These are phyloP conservation scores for Phoxinus phoxinus DNA, from an alignment of 2,113 vertebrate genomes.

Conservation along the genomic window DNA sequence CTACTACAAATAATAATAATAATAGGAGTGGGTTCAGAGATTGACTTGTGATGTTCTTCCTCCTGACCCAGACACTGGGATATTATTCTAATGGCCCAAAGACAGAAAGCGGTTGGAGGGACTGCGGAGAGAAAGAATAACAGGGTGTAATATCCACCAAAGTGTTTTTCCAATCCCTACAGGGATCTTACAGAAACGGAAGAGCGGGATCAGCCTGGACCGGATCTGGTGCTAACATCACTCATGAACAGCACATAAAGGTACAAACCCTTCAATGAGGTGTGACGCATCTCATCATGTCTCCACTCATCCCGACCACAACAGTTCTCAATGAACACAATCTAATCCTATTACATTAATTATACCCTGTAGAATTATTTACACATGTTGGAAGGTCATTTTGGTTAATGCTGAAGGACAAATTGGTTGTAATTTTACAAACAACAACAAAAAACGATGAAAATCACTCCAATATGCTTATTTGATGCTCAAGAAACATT, in stretches of 20 bases:
- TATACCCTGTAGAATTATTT: constrained; percentile 7
- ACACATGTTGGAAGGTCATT: background rate
- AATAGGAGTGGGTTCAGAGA: background rate
- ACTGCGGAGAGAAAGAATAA: constrained; percentile 71
- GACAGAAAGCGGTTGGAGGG: constrained; percentile 59
- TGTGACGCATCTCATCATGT: constrained; percentile 45
- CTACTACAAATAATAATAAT: too few relatives aligned
- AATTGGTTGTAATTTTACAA: background rate
- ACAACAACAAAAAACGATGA: background rate
- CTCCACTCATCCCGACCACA: constrained; percentile 8
- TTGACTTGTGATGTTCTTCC: constrained; percentile 62
- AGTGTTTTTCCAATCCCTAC: constrained; percentile 72
- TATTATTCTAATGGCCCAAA: constrained; percentile 70
- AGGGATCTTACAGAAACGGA: constrained; percentile 64
- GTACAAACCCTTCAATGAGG: constrained; percentile 57
- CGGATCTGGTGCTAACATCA: constrained; percentile 66
- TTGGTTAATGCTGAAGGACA: background rate
- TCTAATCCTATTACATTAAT: constrained; percentile 19
- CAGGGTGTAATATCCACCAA: constrained; percentile 69
- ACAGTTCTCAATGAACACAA: constrained; percentile 29
- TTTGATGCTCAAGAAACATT: background rate
- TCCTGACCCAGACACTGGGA: constrained; percentile 57
- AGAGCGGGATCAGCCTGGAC: constrained; percentile 60
- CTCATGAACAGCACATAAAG: constrained; percentile 62
- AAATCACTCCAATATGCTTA: background rate